phyloP scores from a whole-genome alignment of 2,113 vertebrate genomes.

The Gasterosteus nipponicus region DNA sequence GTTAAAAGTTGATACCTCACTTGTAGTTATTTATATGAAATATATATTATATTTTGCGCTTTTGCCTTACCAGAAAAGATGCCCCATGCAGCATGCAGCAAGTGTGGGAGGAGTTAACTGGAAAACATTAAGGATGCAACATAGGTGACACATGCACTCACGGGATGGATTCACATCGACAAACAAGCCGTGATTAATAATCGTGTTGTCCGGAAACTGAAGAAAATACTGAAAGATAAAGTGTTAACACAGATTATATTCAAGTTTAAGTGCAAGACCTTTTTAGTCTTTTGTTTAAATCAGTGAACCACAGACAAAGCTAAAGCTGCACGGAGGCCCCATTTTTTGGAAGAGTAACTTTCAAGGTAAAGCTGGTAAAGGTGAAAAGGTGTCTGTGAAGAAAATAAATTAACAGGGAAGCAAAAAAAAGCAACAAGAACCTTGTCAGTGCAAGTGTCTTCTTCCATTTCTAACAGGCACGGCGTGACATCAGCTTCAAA shows the following conservation, averaged over 20 bases:
- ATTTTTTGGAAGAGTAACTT: slow-evolving; percentile 7
- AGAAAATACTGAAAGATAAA: slow-evolving; percentile 38
- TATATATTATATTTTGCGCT: background rate
- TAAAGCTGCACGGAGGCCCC: slow-evolving; percentile 27
- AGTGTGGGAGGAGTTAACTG: slow-evolving; percentile 95
- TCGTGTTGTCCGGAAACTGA: slow-evolving; percentile 41
- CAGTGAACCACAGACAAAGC: slow-evolving; percentile 56
- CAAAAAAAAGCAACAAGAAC: slow-evolving; percentile 62
- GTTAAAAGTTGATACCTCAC: background rate
- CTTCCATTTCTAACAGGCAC: slow-evolving; percentile 74
- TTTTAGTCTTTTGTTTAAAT: slow-evolving; percentile 28
- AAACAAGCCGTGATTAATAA: slow-evolving; percentile 48
- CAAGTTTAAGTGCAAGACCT: background rate
- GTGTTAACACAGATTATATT: background rate
- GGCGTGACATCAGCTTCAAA: slow-evolving; percentile 76
- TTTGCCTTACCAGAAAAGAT: slow-evolving; percentile 89
- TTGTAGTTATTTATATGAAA: background rate
- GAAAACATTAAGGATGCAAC: slow-evolving; percentile 92
- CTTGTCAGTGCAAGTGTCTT: slow-evolving; percentile 78
- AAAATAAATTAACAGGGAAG: slow-evolving; percentile 34
- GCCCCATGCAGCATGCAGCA: slow-evolving; percentile 96
- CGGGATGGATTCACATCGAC: slow-evolving; percentile 53
- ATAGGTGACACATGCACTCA: slow-evolving; percentile 78
- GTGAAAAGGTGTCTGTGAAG: slow-evolving; percentile 48
- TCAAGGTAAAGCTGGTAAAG: slow-evolving; percentile 40